Base-by-base conservation (phyloP, 1,140 invertebrate species). In the Neodiprion fabricii region DNA sequence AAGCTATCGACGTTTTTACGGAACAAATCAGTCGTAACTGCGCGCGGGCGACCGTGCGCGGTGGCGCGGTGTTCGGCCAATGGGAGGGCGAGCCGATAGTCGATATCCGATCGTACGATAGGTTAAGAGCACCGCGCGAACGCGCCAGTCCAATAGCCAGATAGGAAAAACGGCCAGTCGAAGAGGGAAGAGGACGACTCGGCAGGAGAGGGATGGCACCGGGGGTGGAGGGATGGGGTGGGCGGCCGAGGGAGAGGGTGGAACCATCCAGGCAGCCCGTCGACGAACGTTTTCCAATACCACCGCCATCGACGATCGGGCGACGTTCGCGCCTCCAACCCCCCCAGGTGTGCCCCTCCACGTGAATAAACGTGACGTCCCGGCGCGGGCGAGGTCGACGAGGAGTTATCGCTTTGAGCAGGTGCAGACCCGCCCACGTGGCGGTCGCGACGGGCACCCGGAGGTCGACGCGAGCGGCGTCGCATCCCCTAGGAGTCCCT, bases 1-100 rank as follows among this genome's bases (percentile, higher is more conserved):
- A 85, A 85, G 83, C 84, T 88, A 88, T 88, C 86, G 87, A 88
- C 87, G 86, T 88, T 88, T 88, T 88, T 88, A 87, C 87, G 86
- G 88, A 88, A 88, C 87, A 88, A 88, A 88, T 88, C 87, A 87
- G 87, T 88, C 86, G 87, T 85, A 87, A 88, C 85, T 86, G 82
- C 81, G 82, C 84, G 84, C 85, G 78, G 79, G 84, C 84, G 85
- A 85, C 83, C 82, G 83, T 85, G 85, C 83, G 85, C 84, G 80
- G 81, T 84, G 78, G 53, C 53, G 53, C 53, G 53, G 11, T 5
- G 53, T 17, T 61, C 83, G 76, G 84, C 87, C 87, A 88, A 88
- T 88, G 81, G 81, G 85, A 87, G 80, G 76, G 80, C 83, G 79
- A 87, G 86, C 84, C 87, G 86, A 88, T 88, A 88, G 82, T 88